Base-by-base conservation (phyloP, 2,113 vertebrate genomes). In the Alethe diademata region DNA sequence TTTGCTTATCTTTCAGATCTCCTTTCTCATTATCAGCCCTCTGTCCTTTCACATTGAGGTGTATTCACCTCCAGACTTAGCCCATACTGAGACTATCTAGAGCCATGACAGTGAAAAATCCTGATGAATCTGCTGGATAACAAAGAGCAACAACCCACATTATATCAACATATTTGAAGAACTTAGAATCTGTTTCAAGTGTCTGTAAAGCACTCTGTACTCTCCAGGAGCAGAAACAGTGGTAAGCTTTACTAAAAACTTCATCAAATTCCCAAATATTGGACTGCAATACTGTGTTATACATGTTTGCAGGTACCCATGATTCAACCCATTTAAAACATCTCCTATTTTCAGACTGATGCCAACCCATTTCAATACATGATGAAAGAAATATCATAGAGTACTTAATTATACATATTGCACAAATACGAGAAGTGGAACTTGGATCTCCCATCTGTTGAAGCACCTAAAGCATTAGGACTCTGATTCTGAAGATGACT, bases 81-180 rank as follows among this genome's bases (percentile, higher is more conserved):
- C 4, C 11, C 3, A 9, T 61, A 43, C 16, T 48, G 62, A n/a
- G 64, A 86, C 47, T 35, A 87, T 67, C 64, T 78, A 79, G 45
- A 58, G 18, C 22, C 31, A 31, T 6, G 12, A 43, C 5, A 76
- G n/a, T 0, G 3, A 64, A 84, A 88, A 74, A 20, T 64, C 25
- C 16, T 12, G 35, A 57, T 64, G 26, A 64, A 75, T 56, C 35
- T 22, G 8, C 11, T 74, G 35, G 33, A 19, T 61, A 51, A 54
- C 23, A 42, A 86, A 76, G 16, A 47, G 16, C 40, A 79, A n/a
- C 9, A 23, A n/a, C 7, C 15, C 23, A 74, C 7, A 6, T 71
- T 62, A 19, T 33, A 36, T 43, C 23, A 48, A 14, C 0, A 0
- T 11, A 31, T 36, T 1, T 72, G n/a, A 91, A 91, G 26, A 73